Conservation (phyloP, 1,140 invertebrate genomes). For the Xylocopa sonorina region DNA sequence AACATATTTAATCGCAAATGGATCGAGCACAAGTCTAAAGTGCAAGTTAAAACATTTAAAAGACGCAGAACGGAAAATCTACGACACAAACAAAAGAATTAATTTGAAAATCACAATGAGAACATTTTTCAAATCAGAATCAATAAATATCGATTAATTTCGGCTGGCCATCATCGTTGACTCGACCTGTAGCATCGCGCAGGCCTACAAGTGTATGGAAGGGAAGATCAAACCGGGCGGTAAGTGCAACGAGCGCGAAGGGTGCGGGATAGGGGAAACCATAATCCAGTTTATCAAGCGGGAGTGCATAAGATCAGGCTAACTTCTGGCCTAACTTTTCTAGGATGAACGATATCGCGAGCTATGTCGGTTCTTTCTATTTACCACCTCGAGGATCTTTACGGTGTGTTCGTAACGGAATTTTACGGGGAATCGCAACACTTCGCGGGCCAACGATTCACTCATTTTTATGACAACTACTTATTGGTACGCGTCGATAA, state of each 20-base stretch:
- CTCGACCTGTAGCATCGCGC: background rate
- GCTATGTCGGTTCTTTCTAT: conserved; percentile 58
- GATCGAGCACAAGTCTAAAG: too few species aligned
- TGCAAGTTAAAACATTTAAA: too few species aligned
- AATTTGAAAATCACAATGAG: too few species aligned
- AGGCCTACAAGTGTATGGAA: too few species aligned
- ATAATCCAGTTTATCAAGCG: conserved; percentile 71
- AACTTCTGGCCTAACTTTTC: conserved; percentile 66
- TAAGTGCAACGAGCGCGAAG: background rate
- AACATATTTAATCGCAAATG: too few species aligned
- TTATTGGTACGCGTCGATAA: background rate
- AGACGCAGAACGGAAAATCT: too few species aligned
- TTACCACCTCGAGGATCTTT: conserved; percentile 19
- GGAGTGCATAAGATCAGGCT: conserved; percentile 72
- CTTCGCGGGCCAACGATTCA: background rate
- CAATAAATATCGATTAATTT: too few species aligned
- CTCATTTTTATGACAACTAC: background rate
- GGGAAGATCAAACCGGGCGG: background rate
- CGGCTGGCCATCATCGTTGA: too few species aligned
- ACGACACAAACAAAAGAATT: too few species aligned
- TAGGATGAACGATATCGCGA: conserved; percentile 70
- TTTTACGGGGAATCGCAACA: conserved; percentile 38
- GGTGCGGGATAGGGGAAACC: conserved; percentile 33
- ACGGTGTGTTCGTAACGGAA: conserved; percentile 36
- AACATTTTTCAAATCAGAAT: too few species aligned